phyloP scores from a whole-genome alignment of 2,888 invertebrate genomes.

The Euzophera pinguis region DNA sequence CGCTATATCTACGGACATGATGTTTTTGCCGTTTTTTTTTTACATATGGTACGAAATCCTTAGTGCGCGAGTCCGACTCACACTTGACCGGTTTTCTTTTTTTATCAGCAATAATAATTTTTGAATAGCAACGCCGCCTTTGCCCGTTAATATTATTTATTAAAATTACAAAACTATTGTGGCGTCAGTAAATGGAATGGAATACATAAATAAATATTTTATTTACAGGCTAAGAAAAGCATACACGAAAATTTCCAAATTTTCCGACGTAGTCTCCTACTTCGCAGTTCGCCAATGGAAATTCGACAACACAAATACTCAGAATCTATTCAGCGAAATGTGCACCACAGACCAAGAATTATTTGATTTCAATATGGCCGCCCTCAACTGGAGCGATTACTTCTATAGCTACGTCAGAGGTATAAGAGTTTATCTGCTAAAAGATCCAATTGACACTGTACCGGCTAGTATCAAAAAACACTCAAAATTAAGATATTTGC shows the following conservation, averaged over 20 bases:
- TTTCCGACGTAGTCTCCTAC: constrained; percentile 84
- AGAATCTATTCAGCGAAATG: constrained; percentile 74
- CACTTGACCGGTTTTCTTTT: no score
- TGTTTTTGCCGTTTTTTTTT: no score
- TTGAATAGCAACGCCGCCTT: no score
- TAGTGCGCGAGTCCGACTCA: no score
- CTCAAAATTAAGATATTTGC: constrained; percentile 34
- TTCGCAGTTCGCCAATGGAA: constrained; percentile 87
- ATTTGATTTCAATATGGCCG: constrained; percentile 83
- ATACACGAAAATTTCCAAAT: constrained; percentile 86
- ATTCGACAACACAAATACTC: constrained; percentile 81
- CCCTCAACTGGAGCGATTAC: constrained; percentile 84
- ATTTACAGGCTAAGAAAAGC: constrained; percentile 84
- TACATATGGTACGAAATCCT: no score
- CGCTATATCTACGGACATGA: no score
- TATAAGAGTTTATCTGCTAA: constrained; percentile 85
- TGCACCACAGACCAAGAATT: constrained; percentile 77
- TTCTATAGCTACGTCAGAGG: constrained; percentile 85
- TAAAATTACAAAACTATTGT: no score
- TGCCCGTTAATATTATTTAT: no score
- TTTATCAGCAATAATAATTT: no score
- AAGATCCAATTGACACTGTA: constrained; percentile 85
- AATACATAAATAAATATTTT: not conserved
- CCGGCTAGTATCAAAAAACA: constrained; percentile 77
- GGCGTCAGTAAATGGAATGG: no score